Evolutionary conservation across 1,140 invertebrate genomes (phyloP).

Genomic region (Philopotamus ludificatus): DNA sequence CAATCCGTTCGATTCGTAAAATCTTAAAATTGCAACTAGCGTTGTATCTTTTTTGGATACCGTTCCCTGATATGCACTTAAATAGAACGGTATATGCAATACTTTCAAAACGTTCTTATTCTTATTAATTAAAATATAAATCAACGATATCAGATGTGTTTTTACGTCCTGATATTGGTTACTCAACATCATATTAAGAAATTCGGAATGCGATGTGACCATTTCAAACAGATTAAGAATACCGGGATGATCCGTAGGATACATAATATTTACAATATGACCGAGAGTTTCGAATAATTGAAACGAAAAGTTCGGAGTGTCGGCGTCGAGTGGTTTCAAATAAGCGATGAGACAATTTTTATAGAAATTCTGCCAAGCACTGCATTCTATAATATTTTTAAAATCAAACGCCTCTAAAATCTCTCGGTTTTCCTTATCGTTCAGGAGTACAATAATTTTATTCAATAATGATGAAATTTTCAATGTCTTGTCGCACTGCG

Average conservation of each 20-base stretch:
- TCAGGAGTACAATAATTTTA: constrained; percentile 44
- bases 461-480: constrained; percentile 51
- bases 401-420: constrained; percentile 48
- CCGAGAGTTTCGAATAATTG: constrained; percentile 59
- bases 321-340: constrained; percentile 50
- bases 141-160: constrained; percentile 60
- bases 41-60: constrained; percentile 63
- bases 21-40: constrained; percentile 61
- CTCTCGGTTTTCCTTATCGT: constrained; percentile 44
- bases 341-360: constrained; percentile 64
- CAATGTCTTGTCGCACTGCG: constrained; percentile 48
- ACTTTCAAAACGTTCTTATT: constrained; percentile 62
- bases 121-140: constrained; percentile 60
- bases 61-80: constrained; percentile 70
- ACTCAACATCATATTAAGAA: constrained; percentile 64
- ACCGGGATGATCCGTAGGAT: constrained; percentile 54
- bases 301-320: constrained; percentile 37
- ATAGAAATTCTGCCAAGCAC: constrained; percentile 65
- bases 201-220: constrained; percentile 73
- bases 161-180: constrained; percentile 56
- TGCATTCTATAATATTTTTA: constrained; percentile 55
- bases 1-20: constrained; percentile 62
- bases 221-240: constrained; percentile 65
- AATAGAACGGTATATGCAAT: constrained; percentile 67
- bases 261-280: constrained; percentile 60